These are phyloP conservation scores for Drosophila neocordata DNA, from an alignment of 1,140 invertebrate species.

Conservation along the genomic window DNA sequence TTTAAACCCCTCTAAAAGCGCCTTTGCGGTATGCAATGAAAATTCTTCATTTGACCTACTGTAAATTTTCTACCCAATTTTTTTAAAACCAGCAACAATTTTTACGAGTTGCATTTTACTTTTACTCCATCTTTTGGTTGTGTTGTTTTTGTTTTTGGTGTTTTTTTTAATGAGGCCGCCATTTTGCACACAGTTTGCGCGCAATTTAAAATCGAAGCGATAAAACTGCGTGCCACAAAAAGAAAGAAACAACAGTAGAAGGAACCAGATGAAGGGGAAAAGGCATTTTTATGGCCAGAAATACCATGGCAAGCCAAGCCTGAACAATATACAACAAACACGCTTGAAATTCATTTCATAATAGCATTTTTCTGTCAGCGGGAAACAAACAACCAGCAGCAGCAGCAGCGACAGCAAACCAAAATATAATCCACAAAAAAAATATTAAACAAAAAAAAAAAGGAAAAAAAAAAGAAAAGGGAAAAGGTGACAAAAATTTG, in stretches of 20 bases:
- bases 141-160: not conserved
- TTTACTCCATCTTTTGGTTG: not conserved
- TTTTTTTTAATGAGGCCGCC: conserved; percentile 19
- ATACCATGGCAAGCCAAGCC: conserved; percentile 22
- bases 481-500: conserved; percentile 5
- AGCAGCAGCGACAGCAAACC: not conserved
- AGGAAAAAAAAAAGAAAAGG: not conserved
- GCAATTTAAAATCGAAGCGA: conserved; percentile 30
- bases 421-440: conserved; percentile 12
- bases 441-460: not conserved
- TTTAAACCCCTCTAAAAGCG: not conserved
- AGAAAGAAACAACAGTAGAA: not conserved
- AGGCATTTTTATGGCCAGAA: conserved; percentile 28
- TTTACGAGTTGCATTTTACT: conserved; percentile 5
- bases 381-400: conserved; percentile 15
- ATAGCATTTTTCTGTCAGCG: conserved; percentile 20
- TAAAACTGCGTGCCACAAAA: conserved; percentile 15
- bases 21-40: conserved; percentile 5
- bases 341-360: conserved; percentile 19
- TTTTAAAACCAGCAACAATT: not conserved
- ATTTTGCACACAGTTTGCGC: conserved; percentile 16
- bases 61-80: not conserved
- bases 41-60: not conserved
- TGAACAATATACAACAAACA: not conserved
- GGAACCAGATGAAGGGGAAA: conserved; percentile 24